Evolutionary conservation across 2,888 invertebrate species (phyloP), one percentile per base, ranked within the genome.

Genomic region (Silvanus unidentatus): DNA sequence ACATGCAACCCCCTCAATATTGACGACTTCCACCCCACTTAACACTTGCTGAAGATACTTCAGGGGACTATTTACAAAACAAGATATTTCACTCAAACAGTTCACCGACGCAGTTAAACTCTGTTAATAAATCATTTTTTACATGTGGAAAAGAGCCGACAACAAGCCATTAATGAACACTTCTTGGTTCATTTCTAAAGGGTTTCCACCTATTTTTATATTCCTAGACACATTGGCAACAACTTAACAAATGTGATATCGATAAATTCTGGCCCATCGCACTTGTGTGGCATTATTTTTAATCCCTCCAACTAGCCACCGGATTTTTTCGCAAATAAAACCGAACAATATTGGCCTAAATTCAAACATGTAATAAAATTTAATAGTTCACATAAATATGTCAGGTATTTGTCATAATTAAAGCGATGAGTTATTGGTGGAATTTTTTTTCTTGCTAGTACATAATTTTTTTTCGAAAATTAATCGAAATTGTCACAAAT

Each of bases 341-440:
- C n/a, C 3, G n/a, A 32, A 32, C 32, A 12, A 32, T 32, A 32
- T 12, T 32, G 32, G 22, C 22, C 22, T 22, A 22, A 32, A 32
- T 40, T 46, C 46, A 43, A 40, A 35, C 38, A n/a, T n/a, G n/a
- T 28, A 45, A 55, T 58, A 58, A 57, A 60, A 60, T 55, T 57
- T 57, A 55, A 58, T 54, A 52, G 57, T 48, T 40, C 39, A 48
- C 54, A 58, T 60, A 62, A 62, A 62, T 51, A 54, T 55, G 59
- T 56, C 59, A 52, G 49, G 52, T 53, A 53, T 52, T 51, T 47
- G 49, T 48, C 5, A 5, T 32, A 52, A 52, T 58, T 57, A 58
- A 59, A 40, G 56, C 49, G 50, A 42, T 28, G 47, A 45, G 48
- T 49, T 48, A 58, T 56, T 58, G 55, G 48, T 52, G 53, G 42